A percentile compares a stretch with the other conserved stretches of the same genome.
These are phyloP conservation scores for Caenorhabditis macrosperma DNA, from an alignment of 2,888 invertebrate genomes.

Conservation along the genomic window DNA sequence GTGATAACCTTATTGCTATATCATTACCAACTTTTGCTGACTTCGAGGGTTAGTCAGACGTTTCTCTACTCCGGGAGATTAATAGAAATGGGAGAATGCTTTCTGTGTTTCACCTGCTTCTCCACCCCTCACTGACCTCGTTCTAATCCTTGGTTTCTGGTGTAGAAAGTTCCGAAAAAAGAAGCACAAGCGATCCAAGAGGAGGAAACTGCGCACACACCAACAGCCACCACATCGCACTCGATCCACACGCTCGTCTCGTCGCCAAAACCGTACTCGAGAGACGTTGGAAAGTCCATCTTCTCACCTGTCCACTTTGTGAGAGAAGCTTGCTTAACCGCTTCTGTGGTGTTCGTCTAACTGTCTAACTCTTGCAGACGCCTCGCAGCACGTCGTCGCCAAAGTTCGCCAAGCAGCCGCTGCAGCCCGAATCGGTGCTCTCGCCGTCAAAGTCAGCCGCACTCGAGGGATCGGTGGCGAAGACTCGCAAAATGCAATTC, in stretches of 20 bases:
- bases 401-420: too few species aligned
- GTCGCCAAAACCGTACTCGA: conserved; percentile 55
- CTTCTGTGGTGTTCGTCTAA: too few species aligned
- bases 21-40: too few species aligned
- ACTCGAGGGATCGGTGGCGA: conserved; percentile 52
- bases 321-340: too few species aligned
- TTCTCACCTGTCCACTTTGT: conserved; percentile 69
- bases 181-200: conserved; percentile 1
- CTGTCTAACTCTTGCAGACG: conserved; percentile 51
- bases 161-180: conserved; percentile 19
- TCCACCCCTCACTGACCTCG: background rate
- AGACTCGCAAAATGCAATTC: conserved; percentile 54
- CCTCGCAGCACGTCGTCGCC: conserved; percentile 66
- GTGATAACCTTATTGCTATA: too few species aligned
- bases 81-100: too few species aligned
- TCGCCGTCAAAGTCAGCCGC: conserved; percentile 62
- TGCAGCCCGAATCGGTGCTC: background rate
- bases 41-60: too few species aligned
- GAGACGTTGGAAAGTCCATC: conserved; percentile 22
- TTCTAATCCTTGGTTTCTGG: conserved; percentile 26
- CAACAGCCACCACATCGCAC: background rate
- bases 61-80: too few species aligned
- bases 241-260: conserved; percentile 34
- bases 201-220: conserved; percentile 1
- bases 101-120: background rate